Percentiles rank a stretch among this genome's conserved stretches.
These are phyloP conservation scores for Agrochola circellaris DNA, from an alignment of 2,888 invertebrate species.

Conservation along the genomic window DNA sequence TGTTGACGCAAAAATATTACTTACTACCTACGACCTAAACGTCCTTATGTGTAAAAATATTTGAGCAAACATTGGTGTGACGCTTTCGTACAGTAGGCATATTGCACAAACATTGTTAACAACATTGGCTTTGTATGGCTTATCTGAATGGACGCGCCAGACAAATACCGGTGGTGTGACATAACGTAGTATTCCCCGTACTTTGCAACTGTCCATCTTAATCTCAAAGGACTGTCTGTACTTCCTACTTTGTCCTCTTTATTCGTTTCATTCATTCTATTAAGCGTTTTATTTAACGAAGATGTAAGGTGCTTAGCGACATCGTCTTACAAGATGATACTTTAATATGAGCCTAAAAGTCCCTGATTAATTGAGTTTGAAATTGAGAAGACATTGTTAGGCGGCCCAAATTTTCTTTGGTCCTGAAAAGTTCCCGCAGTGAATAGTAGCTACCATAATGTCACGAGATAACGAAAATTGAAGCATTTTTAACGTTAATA, in stretches of 20 bases:
- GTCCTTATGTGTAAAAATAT: constrained; percentile 38
- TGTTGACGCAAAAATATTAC: constrained; percentile 31
- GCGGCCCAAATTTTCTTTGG: background rate
- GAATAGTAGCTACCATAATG: background rate
- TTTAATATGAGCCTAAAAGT: constrained; percentile 22
- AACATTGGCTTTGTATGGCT: constrained; percentile 32
- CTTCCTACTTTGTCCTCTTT: constrained; percentile 54
- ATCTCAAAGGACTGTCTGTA: constrained; percentile 54
- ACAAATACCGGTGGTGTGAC: constrained; percentile 54
- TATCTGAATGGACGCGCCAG: constrained; percentile 36
- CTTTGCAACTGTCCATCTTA: constrained; percentile 66
- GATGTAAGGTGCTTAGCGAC: constrained; percentile 29
- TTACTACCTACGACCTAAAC: constrained; percentile 3
- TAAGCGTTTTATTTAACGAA: constrained; percentile 45
- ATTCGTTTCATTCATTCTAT: constrained; percentile 59
- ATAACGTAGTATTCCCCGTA: constrained; percentile 59
- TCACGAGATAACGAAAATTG: too few species aligned
- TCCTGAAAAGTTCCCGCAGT: background rate
- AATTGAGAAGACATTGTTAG: constrained; percentile 13
- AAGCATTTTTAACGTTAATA: background rate
- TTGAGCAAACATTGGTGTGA: constrained; percentile 52
- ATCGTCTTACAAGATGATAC: constrained; percentile 21
- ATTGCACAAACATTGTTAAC: constrained; percentile 40
- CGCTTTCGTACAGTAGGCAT: constrained; percentile 24
- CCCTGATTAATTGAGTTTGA: constrained; percentile 32